Percentiles rank a stretch among this genome's conserved stretches.
phyloP scores from a whole-genome alignment of 2,888 invertebrate genomes.

The Campaea margaritaria region DNA sequence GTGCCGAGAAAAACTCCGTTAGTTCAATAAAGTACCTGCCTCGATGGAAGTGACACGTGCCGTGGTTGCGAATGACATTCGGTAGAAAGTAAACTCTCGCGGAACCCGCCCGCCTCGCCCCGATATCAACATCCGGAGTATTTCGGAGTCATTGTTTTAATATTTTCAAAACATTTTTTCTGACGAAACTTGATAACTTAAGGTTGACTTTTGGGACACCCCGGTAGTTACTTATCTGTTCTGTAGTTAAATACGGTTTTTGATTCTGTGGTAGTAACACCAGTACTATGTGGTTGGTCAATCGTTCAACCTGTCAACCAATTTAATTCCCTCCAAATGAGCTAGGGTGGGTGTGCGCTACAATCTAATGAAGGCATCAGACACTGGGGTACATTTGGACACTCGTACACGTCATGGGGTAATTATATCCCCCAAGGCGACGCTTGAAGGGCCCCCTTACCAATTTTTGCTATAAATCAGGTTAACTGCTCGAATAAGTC shows the following conservation, averaged over 20 bases:
- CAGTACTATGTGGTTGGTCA: too few relatives aligned
- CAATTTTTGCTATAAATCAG: slow-evolving; percentile 68
- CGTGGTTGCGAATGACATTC: slow-evolving; percentile 69
- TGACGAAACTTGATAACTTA: slow-evolving; percentile 25
- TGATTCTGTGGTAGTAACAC: too few relatives aligned
- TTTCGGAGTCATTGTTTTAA: slow-evolving; percentile 56
- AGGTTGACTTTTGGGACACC: too few relatives aligned
- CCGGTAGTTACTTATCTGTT: too few relatives aligned
- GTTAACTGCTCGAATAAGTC: slow-evolving; percentile 60
- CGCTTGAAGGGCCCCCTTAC: slow-evolving; percentile 52
- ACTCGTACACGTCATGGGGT: slow-evolving; percentile 51
- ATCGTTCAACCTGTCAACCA: not conserved
- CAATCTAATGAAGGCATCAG: slow-evolving; percentile 61
- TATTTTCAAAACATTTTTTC: slow-evolving; percentile 46
- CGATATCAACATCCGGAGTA: slow-evolving; percentile 49
- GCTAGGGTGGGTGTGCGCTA: slow-evolving; percentile 58
- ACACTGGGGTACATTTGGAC: slow-evolving; percentile 56
- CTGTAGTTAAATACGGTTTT: too few relatives aligned
- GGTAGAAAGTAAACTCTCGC: slow-evolving; percentile 78
- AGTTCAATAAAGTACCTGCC: slow-evolving; percentile 50
- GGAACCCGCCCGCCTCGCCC: slow-evolving; percentile 40
- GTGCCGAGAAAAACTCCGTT: slow-evolving; percentile 63
- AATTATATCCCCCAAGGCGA: slow-evolving; percentile 67
- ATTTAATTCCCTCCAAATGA: slow-evolving; percentile 33
- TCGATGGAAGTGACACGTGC: slow-evolving; percentile 66